phyloP scores from a whole-genome alignment of 1,140 invertebrate genomes.

The Drosophila kanapiae region DNA sequence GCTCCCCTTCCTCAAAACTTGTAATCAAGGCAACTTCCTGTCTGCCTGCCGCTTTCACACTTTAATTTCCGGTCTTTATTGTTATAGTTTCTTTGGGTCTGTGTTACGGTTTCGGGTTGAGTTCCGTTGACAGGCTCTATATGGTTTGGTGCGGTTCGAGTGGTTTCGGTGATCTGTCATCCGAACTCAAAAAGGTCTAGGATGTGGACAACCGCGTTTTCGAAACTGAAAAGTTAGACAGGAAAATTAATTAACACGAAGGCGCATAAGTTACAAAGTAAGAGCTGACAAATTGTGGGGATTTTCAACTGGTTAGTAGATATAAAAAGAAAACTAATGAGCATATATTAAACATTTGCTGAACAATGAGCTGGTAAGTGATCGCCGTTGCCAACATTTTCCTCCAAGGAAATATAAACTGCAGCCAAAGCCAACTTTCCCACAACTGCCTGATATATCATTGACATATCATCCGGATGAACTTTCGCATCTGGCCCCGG shows the following conservation, averaged over 20 bases:
- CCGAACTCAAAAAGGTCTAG: conserved; percentile 31
- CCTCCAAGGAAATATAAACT: conserved; percentile 6
- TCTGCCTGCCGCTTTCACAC: conserved; percentile 73
- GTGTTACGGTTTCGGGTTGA: conserved; percentile 52
- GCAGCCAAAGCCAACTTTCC: conserved; percentile 22
- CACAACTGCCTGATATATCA: conserved; percentile 33
- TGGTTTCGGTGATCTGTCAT: conserved; percentile 35
- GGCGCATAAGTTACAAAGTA: not conserved
- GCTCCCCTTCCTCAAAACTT: conserved; percentile 29
- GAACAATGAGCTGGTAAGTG: conserved; percentile 2
- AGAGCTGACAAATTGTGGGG: conserved; percentile 1
- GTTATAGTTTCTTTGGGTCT: conserved; percentile 69
- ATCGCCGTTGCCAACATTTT: not conserved
- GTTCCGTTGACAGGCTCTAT: conserved; percentile 48
- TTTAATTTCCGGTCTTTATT: conserved; percentile 82
- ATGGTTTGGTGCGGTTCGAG: conserved; percentile 33
- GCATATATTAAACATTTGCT: not conserved
- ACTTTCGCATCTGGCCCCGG: conserved; percentile 55
- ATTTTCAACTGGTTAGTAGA: not conserved
- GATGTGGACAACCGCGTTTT: conserved; percentile 45
- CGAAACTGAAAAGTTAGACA: conserved; percentile 43
- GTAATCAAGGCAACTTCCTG: conserved; percentile 82
- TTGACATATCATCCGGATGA: conserved; percentile 63
- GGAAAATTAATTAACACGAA: conserved; percentile 40
- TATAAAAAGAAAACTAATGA: not conserved